Base-by-base conservation (phyloP, 1,140 invertebrate genomes). In the Temnothorax curvispinosus region DNA sequence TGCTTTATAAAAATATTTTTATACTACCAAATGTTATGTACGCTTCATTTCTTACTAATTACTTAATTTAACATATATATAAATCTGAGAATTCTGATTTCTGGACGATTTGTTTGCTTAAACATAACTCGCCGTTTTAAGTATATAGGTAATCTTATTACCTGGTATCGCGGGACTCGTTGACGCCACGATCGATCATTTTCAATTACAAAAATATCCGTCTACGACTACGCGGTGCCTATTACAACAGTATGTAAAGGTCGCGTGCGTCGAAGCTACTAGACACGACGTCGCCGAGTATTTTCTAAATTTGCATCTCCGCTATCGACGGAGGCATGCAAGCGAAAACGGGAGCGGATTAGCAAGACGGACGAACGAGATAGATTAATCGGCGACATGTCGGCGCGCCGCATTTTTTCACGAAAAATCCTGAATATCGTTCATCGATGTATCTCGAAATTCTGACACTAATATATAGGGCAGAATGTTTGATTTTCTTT, bases 181-280 rank as follows among this genome's bases (percentile, higher is more conserved):
- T 35, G 58, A 74, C 62, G 67, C 54, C 52, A n/a, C 72, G 71
- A 90, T 87, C 89, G 77, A 89, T 90, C 67, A 87, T 72, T 89
- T 90, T 89, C 89, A 90, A 90, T 90, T 90, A 87, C 84, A 90
- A 86, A 89, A 89, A 89, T 89, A 89, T 75, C 82, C 71, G 60
- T 76, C 82, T 32, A 21, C 64, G 52, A 52, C 47, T 58, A 69
- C 65, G 27, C 60, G 13, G 54, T 62, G 64, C 65, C 80, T 82
- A 67, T 64, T 67, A 69, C 54, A 56, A 32, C 56, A 58, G 27
- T 77, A 77, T 65, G 88, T 67, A 77, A 82, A 82, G 88, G 41
- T 90, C 74, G 89, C 89, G 89, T 90, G 89, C 89, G 56, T 78
- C 60, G 47, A 27, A 78, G 80, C 80, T 85, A 87, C 88, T 84